These are phyloP conservation scores for Leucopsar rothschildi DNA, from an alignment of 2,113 vertebrate species.

Conservation along the genomic window DNA sequence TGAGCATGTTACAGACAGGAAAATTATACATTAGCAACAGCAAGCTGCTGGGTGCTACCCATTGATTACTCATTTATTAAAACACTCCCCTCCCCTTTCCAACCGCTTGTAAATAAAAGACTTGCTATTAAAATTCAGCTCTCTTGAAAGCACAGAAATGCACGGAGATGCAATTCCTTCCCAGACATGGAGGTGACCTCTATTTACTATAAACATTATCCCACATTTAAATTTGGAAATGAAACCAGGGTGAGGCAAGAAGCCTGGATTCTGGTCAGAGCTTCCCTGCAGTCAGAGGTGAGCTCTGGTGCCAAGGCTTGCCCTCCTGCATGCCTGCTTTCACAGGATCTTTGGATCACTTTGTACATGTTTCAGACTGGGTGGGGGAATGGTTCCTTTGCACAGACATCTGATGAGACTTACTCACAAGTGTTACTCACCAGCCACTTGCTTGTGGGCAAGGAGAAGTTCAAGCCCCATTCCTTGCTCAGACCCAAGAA, in stretches of 20 bases:
- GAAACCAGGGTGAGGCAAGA: not conserved
- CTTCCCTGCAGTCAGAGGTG: not conserved
- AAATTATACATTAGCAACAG: not conserved
- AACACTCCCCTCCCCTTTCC: not conserved
- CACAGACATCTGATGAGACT: slow-evolving; percentile 38
- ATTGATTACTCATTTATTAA: slow-evolving; percentile 6
- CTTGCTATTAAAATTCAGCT: not conserved
- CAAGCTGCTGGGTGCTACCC: not conserved
- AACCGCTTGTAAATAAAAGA: not conserved
- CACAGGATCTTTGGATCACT: not conserved
- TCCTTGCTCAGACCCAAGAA: slow-evolving; percentile 8
- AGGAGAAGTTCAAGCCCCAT: not conserved
- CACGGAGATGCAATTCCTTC: not conserved
- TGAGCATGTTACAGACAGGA: not conserved
- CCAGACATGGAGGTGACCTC: not conserved
- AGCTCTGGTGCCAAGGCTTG: not conserved
- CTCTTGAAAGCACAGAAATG: not conserved
- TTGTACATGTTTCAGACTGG: not conserved
- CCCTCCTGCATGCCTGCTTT: not conserved
- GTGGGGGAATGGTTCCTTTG: not conserved
- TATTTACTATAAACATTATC: slow-evolving; percentile 3
- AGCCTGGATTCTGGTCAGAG: not conserved
- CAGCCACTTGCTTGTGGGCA: not conserved
- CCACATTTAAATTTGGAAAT: slow-evolving; percentile 29
- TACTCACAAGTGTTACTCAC: slow-evolving; percentile 63